These are phyloP conservation scores for Argya squamiceps DNA, from an alignment of 2,797 vertebrate genomes.

Conservation along the genomic window DNA sequence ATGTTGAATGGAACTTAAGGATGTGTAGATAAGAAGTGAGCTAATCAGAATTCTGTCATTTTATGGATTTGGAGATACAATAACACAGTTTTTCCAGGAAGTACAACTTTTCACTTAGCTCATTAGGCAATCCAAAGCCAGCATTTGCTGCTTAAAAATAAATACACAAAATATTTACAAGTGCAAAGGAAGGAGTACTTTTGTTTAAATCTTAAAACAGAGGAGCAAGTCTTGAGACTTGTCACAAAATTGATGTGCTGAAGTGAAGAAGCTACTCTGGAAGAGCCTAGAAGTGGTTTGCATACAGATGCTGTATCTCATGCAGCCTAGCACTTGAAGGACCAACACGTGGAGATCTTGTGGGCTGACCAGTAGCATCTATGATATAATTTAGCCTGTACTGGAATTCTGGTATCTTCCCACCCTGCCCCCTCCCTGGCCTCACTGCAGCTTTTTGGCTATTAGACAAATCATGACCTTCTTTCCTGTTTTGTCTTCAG, in stretches of 20 bases:
- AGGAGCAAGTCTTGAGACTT: neutral
- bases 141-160: neutral
- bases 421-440: neutral
- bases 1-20: neutral
- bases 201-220: neutral
- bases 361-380: neutral
- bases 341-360: accelerated
- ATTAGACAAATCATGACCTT: neutral
- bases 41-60: neutral
- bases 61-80: neutral
- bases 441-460: constrained; percentile 30
- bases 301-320: neutral
- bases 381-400: neutral
- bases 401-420: neutral
- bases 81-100: neutral
- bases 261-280: neutral
- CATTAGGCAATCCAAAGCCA: neutral
- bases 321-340: neutral
- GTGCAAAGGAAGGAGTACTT: neutral
- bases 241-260: neutral
- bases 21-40: neutral
- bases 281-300: neutral
- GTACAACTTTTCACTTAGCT: neutral
- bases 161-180: neutral
- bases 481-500: constrained; percentile 39